Conservation (phyloP, 2,797 vertebrate genomes). For the Sebastes oblongus region DNA sequence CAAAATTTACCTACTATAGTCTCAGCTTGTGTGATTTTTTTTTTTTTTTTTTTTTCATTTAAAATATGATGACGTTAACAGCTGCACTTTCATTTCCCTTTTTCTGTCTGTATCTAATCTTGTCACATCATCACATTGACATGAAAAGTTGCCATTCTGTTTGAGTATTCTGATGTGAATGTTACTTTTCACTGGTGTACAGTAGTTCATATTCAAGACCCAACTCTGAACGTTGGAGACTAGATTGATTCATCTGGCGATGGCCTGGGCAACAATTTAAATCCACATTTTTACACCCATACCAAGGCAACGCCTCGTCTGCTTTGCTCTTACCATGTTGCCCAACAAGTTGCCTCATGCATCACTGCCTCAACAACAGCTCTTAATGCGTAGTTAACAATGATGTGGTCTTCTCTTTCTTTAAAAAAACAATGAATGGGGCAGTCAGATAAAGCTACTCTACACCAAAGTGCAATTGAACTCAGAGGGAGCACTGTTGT, state of each 20-base stretch:
- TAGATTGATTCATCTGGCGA: constrained; percentile 5
- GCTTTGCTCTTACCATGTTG: neutral
- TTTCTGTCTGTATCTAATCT: constrained; percentile 3
- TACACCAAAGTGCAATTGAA: constrained; percentile 81
- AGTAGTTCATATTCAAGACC: constrained; percentile 48
- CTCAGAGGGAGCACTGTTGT: constrained; percentile 79
- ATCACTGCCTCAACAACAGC: constrained; percentile 18
- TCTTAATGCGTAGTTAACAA: constrained; percentile 3
- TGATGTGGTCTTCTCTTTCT: constrained; percentile 21
- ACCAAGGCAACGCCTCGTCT: neutral
- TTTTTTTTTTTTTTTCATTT: neutral
- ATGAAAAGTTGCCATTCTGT: constrained; percentile 5
- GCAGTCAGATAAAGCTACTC: constrained; percentile 66
- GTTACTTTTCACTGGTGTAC: constrained; percentile 55
- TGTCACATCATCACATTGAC: neutral
- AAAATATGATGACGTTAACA: constrained; percentile 7
- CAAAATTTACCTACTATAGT: constrained; percentile 41
- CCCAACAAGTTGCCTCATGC: constrained; percentile 3
- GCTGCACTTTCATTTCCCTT: constrained; percentile 53
- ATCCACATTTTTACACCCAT: neutral
- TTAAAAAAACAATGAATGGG: constrained; percentile 24
- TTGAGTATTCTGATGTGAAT: constrained; percentile 19
- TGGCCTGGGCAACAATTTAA: neutral
- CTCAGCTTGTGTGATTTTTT: constrained; percentile 11
- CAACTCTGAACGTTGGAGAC: constrained; percentile 12